Evolutionary conservation across 2,797 vertebrate genomes (phyloP).

Genomic region (Poeciliopsis turneri): DNA sequence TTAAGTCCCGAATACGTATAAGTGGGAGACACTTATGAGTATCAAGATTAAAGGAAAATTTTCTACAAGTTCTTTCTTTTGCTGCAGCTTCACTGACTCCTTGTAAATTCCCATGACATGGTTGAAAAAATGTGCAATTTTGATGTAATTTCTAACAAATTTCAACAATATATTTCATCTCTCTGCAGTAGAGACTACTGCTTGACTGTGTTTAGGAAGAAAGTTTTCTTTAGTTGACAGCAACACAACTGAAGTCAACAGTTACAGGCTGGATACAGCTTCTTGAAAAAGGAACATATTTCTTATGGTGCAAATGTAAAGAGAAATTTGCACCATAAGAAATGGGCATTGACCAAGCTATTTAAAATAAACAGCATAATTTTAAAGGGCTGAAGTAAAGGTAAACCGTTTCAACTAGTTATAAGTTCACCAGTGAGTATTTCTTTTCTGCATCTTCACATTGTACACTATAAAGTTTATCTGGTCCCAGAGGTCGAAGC

Average conservation of each 20-base stretch:
- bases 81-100: background rate
- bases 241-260: background rate
- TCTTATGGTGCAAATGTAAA: background rate
- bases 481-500: background rate
- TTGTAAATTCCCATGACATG: background rate
- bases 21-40: background rate
- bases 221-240: background rate
- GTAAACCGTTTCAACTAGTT: background rate
- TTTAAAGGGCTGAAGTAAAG: background rate
- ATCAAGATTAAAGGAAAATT: conserved; percentile 3
- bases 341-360: background rate
- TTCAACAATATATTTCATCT: background rate
- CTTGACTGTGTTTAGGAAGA: background rate
- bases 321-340: too few species aligned
- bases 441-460: background rate
- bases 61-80: background rate
- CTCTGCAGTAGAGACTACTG: background rate
- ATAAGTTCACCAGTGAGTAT: background rate
- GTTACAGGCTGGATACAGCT: background rate
- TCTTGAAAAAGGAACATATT: background rate
- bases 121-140: conserved; percentile 1
- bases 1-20: background rate
- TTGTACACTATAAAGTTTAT: background rate
- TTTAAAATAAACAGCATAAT: background rate
- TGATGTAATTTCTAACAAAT: background rate